phyloP scores from a whole-genome alignment of 1,140 invertebrate genomes.

The Lucilia sericata region DNA sequence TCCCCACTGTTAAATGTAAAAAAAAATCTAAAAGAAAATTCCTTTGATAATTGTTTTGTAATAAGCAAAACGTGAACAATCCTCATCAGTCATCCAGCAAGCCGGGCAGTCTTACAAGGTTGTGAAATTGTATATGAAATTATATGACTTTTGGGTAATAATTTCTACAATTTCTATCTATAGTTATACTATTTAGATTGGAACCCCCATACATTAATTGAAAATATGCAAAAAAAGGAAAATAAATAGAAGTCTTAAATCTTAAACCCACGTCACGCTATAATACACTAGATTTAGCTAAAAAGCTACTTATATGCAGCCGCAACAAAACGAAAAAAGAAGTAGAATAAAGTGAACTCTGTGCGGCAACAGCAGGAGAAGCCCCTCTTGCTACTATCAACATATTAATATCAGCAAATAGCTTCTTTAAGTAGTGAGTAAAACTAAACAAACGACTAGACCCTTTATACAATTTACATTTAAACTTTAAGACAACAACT shows the following conservation, averaged over 20 bases:
- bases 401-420: conserved; percentile 14
- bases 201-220: too few species aligned
- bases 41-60: conserved; percentile 7
- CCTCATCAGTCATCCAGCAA: background rate
- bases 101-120: background rate
- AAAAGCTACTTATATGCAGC: background rate
- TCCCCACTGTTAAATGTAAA: background rate
- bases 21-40: background rate
- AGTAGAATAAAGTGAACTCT: background rate
- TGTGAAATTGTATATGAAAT: conserved; percentile 6
- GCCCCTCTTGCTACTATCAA: background rate
- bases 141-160: conserved; percentile 25
- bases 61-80: conserved; percentile 37
- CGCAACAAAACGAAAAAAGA: too few species aligned
- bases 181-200: background rate
- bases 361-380: background rate
- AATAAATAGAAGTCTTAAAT: background rate
- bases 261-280: background rate
- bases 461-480: background rate
- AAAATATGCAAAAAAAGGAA: background rate
- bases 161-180: background rate
- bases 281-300: background rate
- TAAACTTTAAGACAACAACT: background rate
- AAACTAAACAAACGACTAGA: background rate
- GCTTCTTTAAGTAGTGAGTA: background rate